Percentiles rank a stretch among this genome's conserved stretches.
Conservation (phyloP, 2,113 vertebrate genomes). For the Columbina picui region DNA sequence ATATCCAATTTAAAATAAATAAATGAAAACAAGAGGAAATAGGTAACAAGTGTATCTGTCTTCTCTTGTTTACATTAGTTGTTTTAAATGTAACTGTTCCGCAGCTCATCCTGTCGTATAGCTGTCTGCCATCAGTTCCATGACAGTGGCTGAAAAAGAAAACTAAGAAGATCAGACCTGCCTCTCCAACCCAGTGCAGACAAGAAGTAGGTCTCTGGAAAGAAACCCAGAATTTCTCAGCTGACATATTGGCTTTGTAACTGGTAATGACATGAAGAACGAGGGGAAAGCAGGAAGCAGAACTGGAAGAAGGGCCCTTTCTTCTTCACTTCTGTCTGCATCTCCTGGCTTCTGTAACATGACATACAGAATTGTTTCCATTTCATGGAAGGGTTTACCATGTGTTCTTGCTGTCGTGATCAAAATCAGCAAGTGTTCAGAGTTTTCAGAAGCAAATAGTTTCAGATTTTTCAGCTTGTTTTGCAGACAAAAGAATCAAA, state of each 20-base stretch:
- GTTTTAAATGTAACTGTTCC: not conserved
- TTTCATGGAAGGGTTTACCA: not conserved
- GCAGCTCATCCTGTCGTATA: not conserved
- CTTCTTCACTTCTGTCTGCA: not conserved
- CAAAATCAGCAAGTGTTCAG: not conserved
- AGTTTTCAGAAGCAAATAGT: not conserved
- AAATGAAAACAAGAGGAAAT: not conserved
- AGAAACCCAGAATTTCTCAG: not conserved
- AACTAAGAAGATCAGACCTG: not conserved
- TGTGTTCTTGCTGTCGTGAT: not conserved
- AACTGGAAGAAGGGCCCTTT: not conserved
- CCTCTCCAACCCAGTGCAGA: not conserved
- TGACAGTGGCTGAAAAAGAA: not conserved
- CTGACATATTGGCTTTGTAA: not conserved
- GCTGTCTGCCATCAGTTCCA: not conserved
- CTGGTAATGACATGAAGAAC: not conserved
- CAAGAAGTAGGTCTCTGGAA: not conserved
- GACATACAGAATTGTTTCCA: not conserved
- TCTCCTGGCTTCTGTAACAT: not conserved
- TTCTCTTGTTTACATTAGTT: not conserved
- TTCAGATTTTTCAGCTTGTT: slow-evolving; percentile 11
- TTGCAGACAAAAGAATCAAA: slow-evolving; percentile 48
- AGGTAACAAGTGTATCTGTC: not conserved
- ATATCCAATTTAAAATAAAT: not conserved
- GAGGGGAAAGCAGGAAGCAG: not conserved